Evolutionary conservation across 2,113 vertebrate species (phyloP).

Genomic region (Sander lucioperca): DNA sequence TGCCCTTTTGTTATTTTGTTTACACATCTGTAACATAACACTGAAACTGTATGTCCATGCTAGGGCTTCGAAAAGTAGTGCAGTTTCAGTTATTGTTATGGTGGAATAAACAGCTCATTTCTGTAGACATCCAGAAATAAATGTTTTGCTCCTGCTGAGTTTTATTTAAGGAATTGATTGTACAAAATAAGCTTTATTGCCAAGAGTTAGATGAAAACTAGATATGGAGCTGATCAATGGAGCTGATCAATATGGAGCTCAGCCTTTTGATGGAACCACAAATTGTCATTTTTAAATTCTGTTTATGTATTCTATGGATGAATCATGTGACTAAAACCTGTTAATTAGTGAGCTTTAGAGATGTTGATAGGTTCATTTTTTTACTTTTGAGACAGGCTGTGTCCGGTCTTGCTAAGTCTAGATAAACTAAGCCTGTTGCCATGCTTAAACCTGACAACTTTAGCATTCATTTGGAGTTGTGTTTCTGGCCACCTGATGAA

Average conservation of each 20-base stretch:
- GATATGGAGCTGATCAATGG: not conserved
- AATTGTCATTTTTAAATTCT: not conserved
- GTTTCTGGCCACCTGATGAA: not conserved
- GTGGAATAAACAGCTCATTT: not conserved
- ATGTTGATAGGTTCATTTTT: not conserved
- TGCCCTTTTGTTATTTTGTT: no score
- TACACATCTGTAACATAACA: not conserved
- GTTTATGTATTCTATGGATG: not conserved
- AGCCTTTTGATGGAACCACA: not conserved
- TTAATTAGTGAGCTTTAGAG: no score
- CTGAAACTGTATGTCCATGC: not conserved
- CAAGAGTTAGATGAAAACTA: not conserved
- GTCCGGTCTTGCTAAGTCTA: not conserved
- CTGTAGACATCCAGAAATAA: not conserved
- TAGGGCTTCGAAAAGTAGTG: not conserved
- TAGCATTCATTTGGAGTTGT: not conserved
- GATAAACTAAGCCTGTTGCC: not conserved
- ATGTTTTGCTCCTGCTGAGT: not conserved
- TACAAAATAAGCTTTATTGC: not conserved
- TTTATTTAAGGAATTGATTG: not conserved
- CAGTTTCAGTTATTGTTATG: not conserved
- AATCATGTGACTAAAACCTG: not conserved
- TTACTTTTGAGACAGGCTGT: not conserved
- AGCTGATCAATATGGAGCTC: no score
- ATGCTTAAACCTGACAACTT: not conserved